Percentiles rank a stretch among this genome's conserved stretches.
Conservation (phyloP, 2,888 invertebrate genomes). For the Scaeva pyrastri region DNA sequence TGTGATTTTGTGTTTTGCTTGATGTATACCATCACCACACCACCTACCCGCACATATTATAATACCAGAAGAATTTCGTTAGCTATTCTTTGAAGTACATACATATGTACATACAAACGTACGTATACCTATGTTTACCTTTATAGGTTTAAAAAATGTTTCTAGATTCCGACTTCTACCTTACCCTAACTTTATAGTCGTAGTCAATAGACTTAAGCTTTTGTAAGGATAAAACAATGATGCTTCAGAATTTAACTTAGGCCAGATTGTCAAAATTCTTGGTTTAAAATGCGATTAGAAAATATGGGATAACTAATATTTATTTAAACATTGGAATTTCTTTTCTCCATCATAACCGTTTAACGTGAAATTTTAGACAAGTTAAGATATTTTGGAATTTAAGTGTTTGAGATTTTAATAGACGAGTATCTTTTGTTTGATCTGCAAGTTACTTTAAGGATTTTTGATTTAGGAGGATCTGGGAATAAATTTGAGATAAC, state of each 20-base stretch:
- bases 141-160: background rate
- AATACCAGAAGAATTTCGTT: slow-evolving; percentile 33
- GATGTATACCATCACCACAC: background rate
- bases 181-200: background rate
- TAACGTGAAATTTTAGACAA: background rate
- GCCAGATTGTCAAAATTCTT: slow-evolving; percentile 25
- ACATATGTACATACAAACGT: too few species aligned
- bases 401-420: background rate
- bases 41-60: slow-evolving; percentile 11
- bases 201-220: background rate
- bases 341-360: background rate
- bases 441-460: too few species aligned
- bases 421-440: too few species aligned
- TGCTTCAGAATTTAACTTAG: slow-evolving; percentile 6
- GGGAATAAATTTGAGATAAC: too few species aligned
- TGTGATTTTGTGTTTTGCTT: slow-evolving; percentile 4
- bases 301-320: slow-evolving; percentile 1
- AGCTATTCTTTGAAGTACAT: slow-evolving; percentile 35
- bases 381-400: background rate
- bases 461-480: too few species aligned
- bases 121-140: slow-evolving; percentile 9
- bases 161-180: background rate
- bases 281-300: slow-evolving; percentile 3
- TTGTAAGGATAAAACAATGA: background rate
- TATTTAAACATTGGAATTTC: slow-evolving; percentile 7